Base-by-base conservation (phyloP, 2,797 vertebrate genomes). In the Carduelis carduelis region DNA sequence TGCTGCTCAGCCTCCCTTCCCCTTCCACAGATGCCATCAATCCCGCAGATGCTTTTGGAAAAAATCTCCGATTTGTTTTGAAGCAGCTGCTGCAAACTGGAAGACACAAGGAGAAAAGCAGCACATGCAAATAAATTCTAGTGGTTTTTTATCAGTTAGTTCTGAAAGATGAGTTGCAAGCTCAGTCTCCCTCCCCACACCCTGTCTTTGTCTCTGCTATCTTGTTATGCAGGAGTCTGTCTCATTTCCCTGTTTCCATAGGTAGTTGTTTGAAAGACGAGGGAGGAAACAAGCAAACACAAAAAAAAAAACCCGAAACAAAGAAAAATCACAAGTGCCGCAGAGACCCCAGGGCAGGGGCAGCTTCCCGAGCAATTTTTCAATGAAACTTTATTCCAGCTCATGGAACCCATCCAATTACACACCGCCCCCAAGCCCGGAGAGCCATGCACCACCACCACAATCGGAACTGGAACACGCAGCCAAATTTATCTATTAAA, bases 181-280 rank as follows among this genome's bases (percentile, higher is more conserved):
- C 72, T 71, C 71, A 32, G 49, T 22, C 60, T 65, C 78, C 65
- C 53, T 87, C 65, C 80, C 83, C 91, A 91, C 90, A 86, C 92
- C 87, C 87, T 34, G 39, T 3, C 87, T 95, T 85, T 75, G 91
- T 95, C 79, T 93, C 93, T 21, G 43, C 71, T 65, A 69, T 57
- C 82, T 86, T 1, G 5, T 79, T 72, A 59, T 22, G 44, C 57
- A 76, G 63, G 49, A 89, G 65, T 35, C 12, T 0, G 11, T 43
- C 84, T 95, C 89, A 43, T 89, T 91, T 96, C 84, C 89, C 82
- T 39, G 12, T 46, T 94, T 87, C 79, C 68, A 35, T 35, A 83
- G 47, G 41, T 47, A 92, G 50, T 4, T 80, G 57, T 80, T 90
- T 57, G 74, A 68, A 71, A 92, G 0, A 81, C 14, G 43, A 90